Evolutionary conservation across 2,113 vertebrate species (phyloP).

Genomic region (Cromileptes altivelis): DNA sequence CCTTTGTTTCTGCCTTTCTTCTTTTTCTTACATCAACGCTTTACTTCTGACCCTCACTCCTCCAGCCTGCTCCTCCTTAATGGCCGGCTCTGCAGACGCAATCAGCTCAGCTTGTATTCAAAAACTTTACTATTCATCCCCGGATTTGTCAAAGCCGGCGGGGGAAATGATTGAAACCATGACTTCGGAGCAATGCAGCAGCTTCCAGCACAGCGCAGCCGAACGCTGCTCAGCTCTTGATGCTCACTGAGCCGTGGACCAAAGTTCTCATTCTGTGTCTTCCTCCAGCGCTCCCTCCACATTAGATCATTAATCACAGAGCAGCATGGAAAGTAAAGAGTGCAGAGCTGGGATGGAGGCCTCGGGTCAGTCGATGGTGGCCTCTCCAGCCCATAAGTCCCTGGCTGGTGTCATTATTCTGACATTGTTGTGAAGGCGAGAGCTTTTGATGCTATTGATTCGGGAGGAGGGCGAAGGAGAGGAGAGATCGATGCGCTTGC

Average conservation of each 20-base stretch:
- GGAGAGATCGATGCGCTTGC: constrained; percentile 61
- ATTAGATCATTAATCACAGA: constrained; percentile 69
- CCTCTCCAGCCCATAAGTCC: constrained; percentile 62
- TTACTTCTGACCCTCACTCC: neutral
- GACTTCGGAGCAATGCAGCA: constrained; percentile 14
- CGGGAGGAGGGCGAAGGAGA: constrained; percentile 53
- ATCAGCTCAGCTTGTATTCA: constrained; percentile 36
- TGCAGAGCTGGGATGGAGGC: constrained; percentile 37
- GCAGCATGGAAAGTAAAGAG: constrained; percentile 53
- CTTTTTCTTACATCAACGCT: neutral
- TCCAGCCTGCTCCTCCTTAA: neutral
- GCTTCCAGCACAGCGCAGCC: constrained; percentile 25
- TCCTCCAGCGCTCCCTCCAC: constrained; percentile 37
- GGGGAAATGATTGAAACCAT: constrained; percentile 41
- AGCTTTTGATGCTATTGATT: constrained; percentile 80
- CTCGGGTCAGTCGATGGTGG: constrained; percentile 68
- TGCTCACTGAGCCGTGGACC: constrained; percentile 36
- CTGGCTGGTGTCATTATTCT: constrained; percentile 70
- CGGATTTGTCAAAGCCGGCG: constrained; percentile 26
- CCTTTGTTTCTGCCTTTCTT: neutral
- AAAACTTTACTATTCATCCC: constrained; percentile 33
- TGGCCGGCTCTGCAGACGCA: neutral
- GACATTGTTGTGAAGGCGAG: constrained; percentile 69
- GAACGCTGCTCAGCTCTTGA: constrained; percentile 25
- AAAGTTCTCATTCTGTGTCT: constrained; percentile 47